Evolutionary conservation across 2,888 invertebrate genomes (phyloP).

Genomic region (Acanthococcus lagerstroemiae): DNA sequence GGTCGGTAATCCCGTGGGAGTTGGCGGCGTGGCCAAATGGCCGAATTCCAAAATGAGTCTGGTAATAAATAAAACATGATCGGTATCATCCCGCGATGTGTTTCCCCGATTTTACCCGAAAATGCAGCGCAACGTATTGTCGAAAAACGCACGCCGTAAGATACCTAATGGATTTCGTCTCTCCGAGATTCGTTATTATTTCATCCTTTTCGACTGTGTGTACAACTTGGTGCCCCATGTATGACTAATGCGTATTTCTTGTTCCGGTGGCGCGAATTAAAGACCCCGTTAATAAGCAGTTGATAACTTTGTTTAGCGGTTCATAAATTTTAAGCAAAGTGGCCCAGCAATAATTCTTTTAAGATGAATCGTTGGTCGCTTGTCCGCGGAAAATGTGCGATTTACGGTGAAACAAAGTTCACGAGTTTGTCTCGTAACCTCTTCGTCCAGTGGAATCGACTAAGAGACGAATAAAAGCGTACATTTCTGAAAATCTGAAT

Average conservation of each 20-base stretch:
- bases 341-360: no score
- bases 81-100: conserved; percentile 21
- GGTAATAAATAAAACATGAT: conserved; percentile 25
- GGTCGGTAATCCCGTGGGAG: conserved; percentile 30
- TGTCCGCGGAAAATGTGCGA: no score
- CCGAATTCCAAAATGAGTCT: conserved; percentile 23
- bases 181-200: not conserved
- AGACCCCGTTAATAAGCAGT: not conserved
- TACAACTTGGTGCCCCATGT: not conserved
- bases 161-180: conserved; percentile 7
- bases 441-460: no score
- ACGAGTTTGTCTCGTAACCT: no score
- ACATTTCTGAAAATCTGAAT: no score
- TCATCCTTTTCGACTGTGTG: not conserved
- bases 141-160: not conserved
- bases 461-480: no score
- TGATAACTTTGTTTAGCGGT: not conserved
- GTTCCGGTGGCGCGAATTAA: not conserved
- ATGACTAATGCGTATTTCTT: not conserved
- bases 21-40: conserved; percentile 29
- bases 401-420: no score
- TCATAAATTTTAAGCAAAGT: no score
- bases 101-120: conserved; percentile 20
- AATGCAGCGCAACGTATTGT: conserved; percentile 5
- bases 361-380: no score